Base-by-base conservation (phyloP, 2,888 invertebrate genomes). In the Pseudanteris insignis region DNA sequence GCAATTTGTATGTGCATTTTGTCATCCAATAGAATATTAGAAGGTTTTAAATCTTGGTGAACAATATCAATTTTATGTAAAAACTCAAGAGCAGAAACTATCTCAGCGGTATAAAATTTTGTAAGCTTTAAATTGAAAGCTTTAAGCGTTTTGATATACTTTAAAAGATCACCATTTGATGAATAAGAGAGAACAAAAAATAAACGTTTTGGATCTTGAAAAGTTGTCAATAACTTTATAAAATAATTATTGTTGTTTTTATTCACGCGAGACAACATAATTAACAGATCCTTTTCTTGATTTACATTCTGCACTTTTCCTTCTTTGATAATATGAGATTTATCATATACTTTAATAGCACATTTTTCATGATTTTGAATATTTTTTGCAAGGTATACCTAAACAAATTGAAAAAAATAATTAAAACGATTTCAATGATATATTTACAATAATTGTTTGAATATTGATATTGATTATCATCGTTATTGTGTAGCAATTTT, bases 281-380 rank as follows among this genome's bases (percentile, higher is more conserved):
- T 9, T 9, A 34, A 18, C 21, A 34, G 7, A 2, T 34, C 10
- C 18, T 9, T 34, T 14, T 34, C 34, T 11, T 10, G 6, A 15
- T 34, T 9, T 8, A 34, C 34, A 10, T 34, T 15, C 3, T 34
- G 10, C 13, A 34, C 8, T 34, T 18, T 34, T 7, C 10, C 2
- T 34, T 34, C 18, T 7, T 21, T 34, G 5, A 34, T 34, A 9
- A 34, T 18, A 9, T 18, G 21, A 10, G 4, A 10, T 14, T 34
- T 34, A 1, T 34, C 34, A 9, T 34, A 34, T 9, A 34, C 34
- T 34, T 34, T 34, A n/a, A 34, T 34, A 7, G 34, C 34, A 21
- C 9, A 34, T 34, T 34, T 21, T 18, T 18, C 9, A 10, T 34
- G 15, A 6, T 1, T 34, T 4, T 10, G 5, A 2, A 34, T 10